These are phyloP conservation scores for Herpetotheres cachinnans DNA, from an alignment of 2,113 vertebrate species.

Conservation along the genomic window DNA sequence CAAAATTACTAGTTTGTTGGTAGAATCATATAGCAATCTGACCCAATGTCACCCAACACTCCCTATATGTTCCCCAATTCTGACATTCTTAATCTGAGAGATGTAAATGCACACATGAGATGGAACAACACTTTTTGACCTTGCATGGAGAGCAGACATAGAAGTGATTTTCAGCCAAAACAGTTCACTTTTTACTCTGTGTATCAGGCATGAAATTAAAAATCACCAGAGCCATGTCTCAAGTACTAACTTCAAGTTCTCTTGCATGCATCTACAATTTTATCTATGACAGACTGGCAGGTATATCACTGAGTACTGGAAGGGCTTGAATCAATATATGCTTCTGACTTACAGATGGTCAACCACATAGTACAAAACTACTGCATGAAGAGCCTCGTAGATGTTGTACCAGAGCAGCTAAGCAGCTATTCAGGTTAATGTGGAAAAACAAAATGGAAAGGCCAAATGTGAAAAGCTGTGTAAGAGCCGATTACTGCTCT, in stretches of 20 bases:
- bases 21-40: background rate
- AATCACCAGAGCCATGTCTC: slow-evolving; percentile 30
- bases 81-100: background rate
- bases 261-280: background rate
- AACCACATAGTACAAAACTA: background rate
- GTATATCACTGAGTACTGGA: background rate
- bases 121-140: background rate
- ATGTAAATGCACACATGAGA: background rate
- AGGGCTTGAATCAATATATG: background rate
- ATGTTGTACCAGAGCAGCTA: background rate
- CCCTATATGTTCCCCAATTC: background rate
- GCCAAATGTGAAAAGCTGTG: background rate
- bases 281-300: background rate
- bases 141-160: background rate
- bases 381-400: background rate
- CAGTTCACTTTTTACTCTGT: background rate
- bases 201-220: slow-evolving; percentile 57
- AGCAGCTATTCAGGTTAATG: background rate
- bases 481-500: background rate
- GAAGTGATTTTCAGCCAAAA: slow-evolving; percentile 15
- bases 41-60: background rate
- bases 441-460: background rate
- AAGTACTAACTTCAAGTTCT: slow-evolving; percentile 22
- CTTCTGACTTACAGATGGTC: background rate
- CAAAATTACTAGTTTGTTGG: background rate